Conservation (phyloP, 92 coral and sea anemone species). For the Hydrozoanthus gracilis region DNA sequence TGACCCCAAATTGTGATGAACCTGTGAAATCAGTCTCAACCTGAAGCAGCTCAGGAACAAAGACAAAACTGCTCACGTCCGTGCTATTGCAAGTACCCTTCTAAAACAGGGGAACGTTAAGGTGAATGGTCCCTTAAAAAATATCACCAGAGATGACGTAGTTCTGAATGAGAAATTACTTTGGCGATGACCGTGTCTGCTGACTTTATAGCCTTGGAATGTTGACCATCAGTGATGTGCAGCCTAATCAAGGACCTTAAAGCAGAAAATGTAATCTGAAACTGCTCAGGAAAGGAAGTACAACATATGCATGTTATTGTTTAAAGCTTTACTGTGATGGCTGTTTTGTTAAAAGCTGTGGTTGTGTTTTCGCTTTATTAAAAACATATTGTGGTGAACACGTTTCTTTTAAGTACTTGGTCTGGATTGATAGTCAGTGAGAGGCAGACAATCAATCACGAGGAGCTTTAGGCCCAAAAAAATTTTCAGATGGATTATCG, state of each 20-base stretch:
- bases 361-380: not conserved
- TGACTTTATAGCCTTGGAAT: no score
- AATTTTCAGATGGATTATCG: no score
- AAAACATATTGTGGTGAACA: not conserved
- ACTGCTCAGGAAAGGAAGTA: not conserved
- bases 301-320: not conserved
- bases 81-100: conserved; percentile 40
- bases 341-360: conserved; percentile 44
- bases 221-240: no score
- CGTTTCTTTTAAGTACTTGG: no score
- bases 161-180: not conserved
- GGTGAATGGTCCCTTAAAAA: conserved; percentile 36
- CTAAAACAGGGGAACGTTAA: conserved; percentile 11
- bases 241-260: no score
- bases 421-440: no score
- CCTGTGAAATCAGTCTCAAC: not conserved
- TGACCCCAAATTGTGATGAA: not conserved
- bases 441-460: no score
- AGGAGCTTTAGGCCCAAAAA: no score
- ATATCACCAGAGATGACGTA: conserved; percentile 24
- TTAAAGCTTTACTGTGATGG: conserved; percentile 35
- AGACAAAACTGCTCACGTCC: conserved; percentile 34
- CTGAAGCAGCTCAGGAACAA: conserved; percentile 44
- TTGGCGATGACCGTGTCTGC: not conserved
- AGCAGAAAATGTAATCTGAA: no score